phyloP scores from a whole-genome alignment of 1,140 invertebrate species.

The Tachypleus tridentatus region DNA sequence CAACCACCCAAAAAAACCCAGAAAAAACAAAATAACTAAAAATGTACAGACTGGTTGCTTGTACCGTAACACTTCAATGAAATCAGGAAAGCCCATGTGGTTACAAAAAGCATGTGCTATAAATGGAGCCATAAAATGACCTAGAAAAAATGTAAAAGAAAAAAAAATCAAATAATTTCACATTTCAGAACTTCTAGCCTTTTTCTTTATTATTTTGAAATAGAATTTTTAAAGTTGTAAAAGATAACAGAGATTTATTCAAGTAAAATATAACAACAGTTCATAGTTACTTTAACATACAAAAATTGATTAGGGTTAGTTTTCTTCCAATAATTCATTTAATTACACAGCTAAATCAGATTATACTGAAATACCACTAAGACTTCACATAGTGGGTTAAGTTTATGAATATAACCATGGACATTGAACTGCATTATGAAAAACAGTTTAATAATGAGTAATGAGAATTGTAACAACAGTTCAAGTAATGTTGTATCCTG shows the following conservation, averaged over 20 bases:
- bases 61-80: conserved; percentile 59
- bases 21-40: conserved; percentile 51
- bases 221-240: conserved; percentile 39
- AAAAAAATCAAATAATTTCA: neutral
- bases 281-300: no score
- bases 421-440: no score
- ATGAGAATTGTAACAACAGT: no score
- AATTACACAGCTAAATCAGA: no score
- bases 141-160: conserved; percentile 36
- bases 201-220: neutral
- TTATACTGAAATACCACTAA: no score
- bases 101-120: conserved; percentile 88
- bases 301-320: no score
- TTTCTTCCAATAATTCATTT: no score
- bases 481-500: no score
- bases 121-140: conserved; percentile 77
- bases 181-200: neutral
- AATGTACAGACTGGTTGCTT: conserved; percentile 47
- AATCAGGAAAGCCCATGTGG: conserved; percentile 88
- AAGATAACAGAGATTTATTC: conserved; percentile 15
- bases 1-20: conserved; percentile 65
- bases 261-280: no score
- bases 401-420: no score
- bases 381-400: no score
- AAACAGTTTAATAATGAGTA: no score